phyloP scores from a whole-genome alignment of 2,888 invertebrate species.

The Acrobeloides nanus region DNA sequence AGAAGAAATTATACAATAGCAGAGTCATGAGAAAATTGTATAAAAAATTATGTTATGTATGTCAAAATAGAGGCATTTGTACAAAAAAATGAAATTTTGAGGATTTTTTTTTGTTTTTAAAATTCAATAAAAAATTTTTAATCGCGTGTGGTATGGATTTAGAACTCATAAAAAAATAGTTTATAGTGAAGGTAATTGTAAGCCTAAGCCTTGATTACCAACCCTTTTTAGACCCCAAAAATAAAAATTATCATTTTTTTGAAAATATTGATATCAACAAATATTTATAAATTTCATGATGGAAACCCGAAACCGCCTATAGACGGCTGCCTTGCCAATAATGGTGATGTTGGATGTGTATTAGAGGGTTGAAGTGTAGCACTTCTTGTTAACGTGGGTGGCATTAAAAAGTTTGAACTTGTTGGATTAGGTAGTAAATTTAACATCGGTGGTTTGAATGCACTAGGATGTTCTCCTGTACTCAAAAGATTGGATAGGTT shows the following conservation, averaged over 20 bases:
- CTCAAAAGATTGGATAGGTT: constrained; percentile 16
- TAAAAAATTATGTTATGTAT: too few relatives aligned
- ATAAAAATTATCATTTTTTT: not conserved
- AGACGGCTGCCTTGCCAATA: constrained; percentile 27
- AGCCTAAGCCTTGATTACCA: too few relatives aligned
- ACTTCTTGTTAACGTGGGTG: too few relatives aligned
- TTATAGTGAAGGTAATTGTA: not conserved
- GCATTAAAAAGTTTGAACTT: constrained; percentile 2
- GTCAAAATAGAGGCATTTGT: too few relatives aligned
- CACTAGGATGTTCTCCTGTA: constrained; percentile 16
- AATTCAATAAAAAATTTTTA: too few relatives aligned
- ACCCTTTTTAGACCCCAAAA: constrained; percentile 1
- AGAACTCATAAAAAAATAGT: not conserved
- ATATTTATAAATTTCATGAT: constrained; percentile 7
- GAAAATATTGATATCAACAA: not conserved
- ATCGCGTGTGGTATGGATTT: too few relatives aligned
- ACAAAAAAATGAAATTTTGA: too few relatives aligned
- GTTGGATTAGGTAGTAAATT: constrained; percentile 13
- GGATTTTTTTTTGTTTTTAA: too few relatives aligned
- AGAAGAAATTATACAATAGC: too few relatives aligned
- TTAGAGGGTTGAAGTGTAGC: too few relatives aligned
- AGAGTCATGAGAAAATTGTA: too few relatives aligned
- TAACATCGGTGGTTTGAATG: constrained; percentile 20
- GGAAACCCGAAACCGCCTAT: constrained; percentile 33
- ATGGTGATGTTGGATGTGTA: too few relatives aligned